A percentile compares a stretch with the other conserved stretches of the same genome.
Evolutionary conservation across 2,113 vertebrate species (phyloP).

Genomic region (Mesembrinibis cayennensis): DNA sequence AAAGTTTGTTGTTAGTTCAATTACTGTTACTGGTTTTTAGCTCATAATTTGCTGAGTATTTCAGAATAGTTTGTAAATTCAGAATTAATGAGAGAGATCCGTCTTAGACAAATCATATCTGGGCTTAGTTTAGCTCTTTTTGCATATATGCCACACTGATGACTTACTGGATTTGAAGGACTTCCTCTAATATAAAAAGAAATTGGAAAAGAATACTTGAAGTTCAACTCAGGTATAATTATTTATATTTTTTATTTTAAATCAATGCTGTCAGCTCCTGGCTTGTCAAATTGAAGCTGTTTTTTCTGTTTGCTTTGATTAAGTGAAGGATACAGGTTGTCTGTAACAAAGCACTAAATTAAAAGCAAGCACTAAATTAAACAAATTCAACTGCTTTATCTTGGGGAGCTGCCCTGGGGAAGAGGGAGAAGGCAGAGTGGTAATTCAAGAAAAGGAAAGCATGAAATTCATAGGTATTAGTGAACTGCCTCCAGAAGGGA

Average conservation of each 20-base stretch:
- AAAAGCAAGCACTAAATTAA: neutral
- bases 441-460: neutral
- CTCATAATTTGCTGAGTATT: neutral
- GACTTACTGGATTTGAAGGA: neutral
- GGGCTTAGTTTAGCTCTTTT: neutral
- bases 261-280: neutral
- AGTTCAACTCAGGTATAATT: neutral
- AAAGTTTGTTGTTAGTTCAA: neutral
- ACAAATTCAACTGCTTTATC: neutral
- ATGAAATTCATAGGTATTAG: neutral
- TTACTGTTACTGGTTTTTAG: neutral
- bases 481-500: neutral
- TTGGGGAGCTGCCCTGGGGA: neutral
- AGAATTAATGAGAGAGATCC: neutral
- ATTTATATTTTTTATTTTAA: neutral
- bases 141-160: neutral
- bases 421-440: neutral
- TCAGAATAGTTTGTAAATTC: neutral
- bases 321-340: neutral
- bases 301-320: neutral
- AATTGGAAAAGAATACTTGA: neutral
- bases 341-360: neutral
- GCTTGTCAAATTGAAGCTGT: neutral
- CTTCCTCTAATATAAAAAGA: neutral
- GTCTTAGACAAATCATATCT: neutral